phyloP scores from a whole-genome alignment of 2,888 invertebrate species.

The Harpagoxenus sublaevis region DNA sequence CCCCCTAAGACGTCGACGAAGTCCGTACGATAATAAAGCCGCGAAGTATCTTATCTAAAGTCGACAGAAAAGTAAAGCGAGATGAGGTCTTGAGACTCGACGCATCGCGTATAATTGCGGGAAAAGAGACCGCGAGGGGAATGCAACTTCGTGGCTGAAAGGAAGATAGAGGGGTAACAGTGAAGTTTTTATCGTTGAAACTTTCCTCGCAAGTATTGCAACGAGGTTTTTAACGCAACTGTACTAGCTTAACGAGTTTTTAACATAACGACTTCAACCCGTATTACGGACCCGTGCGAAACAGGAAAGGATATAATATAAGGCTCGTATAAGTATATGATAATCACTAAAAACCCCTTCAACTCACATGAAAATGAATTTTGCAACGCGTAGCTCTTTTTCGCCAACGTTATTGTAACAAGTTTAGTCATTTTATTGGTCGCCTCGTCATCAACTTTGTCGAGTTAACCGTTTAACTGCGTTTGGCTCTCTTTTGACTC shows the following conservation, averaged over 20 bases:
- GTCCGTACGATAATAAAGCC: constrained; percentile 38
- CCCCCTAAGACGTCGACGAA: neutral
- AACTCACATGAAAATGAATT: constrained; percentile 44
- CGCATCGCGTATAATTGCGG: constrained; percentile 51
- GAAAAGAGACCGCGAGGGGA: constrained; percentile 20
- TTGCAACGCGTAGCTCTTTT: constrained; percentile 5
- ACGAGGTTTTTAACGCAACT: constrained; percentile 51
- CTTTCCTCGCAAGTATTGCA: constrained; percentile 67
- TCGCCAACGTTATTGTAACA: neutral
- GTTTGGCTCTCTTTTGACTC: neutral
- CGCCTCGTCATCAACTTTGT: constrained; percentile 1
- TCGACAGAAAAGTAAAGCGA: constrained; percentile 28
- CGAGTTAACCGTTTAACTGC: neutral
- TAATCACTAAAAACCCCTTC: constrained; percentile 36
- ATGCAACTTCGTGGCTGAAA: constrained; percentile 30
- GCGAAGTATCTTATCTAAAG: constrained; percentile 36
- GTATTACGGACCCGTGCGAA: constrained; percentile 14
- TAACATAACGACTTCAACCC: constrained; percentile 50
- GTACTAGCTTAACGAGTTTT: constrained; percentile 52
- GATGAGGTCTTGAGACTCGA: constrained; percentile 33
- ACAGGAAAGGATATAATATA: neutral
- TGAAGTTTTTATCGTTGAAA: constrained; percentile 65
- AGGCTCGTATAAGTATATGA: constrained; percentile 41
- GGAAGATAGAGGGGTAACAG: constrained; percentile 58
- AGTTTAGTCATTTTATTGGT: constrained; percentile 20